A percentile compares a stretch with the other conserved stretches of the same genome.
Conservation (phyloP, 2,888 invertebrate species). For the Neoascia interrupta region DNA sequence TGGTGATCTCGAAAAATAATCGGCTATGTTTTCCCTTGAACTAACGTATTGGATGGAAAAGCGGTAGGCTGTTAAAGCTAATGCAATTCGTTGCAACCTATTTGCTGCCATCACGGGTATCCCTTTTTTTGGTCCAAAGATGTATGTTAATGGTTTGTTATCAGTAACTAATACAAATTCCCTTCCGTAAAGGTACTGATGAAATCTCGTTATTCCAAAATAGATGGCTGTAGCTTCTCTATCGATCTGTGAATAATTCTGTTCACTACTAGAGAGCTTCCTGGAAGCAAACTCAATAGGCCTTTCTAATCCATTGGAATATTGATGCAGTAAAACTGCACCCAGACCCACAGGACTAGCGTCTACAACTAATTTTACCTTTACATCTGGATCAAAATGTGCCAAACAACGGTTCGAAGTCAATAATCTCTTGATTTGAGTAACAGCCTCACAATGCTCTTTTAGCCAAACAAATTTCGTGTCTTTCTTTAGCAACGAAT, state of each 20-base stretch:
- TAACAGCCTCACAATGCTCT: not conserved
- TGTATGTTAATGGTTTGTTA: conserved; percentile 15
- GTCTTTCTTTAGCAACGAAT: not conserved
- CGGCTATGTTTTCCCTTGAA: not conserved
- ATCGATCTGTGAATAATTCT: conserved; percentile 72
- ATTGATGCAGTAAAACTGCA: not conserved
- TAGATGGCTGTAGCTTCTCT: conserved; percentile 74
- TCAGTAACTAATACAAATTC: conserved; percentile 10
- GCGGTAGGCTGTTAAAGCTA: not conserved
- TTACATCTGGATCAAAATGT: not conserved
- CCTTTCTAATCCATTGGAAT: not conserved
- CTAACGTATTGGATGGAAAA: not conserved
- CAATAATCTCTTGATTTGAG: not conserved
- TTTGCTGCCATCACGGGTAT: conserved; percentile 73
- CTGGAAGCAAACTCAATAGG: conserved; percentile 72
- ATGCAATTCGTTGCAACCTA: conserved; percentile 14
- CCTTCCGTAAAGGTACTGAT: conserved; percentile 49
- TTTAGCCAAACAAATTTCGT: not conserved
- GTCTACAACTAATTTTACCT: not conserved
- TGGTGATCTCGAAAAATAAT: not conserved
- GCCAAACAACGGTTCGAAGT: not conserved
- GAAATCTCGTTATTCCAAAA: conserved; percentile 76
- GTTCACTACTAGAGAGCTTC: conserved; percentile 72
- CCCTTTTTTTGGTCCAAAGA: conserved; percentile 67
- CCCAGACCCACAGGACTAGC: not conserved